Evolutionary conservation across 2,797 vertebrate genomes (phyloP).

Genomic region (Pseudomugil tenellus): DNA sequence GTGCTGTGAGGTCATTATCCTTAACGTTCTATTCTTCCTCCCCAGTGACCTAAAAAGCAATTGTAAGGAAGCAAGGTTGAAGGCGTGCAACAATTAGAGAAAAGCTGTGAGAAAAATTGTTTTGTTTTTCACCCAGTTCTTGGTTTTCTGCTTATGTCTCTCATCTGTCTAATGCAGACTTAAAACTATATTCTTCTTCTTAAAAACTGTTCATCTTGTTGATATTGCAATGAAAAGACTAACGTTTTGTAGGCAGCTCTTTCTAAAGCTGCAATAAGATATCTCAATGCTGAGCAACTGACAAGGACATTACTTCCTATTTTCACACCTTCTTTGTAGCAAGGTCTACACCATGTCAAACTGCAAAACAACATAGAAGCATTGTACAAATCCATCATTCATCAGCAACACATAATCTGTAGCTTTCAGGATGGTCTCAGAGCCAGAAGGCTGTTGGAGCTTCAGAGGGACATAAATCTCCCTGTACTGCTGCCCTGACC

Average conservation of each 20-base stretch:
- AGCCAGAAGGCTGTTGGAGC: slow-evolving; percentile 56
- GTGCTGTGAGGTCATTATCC: slow-evolving; percentile 61
- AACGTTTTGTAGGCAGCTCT: slow-evolving; percentile 24
- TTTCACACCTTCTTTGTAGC: slow-evolving; percentile 36
- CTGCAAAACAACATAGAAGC: slow-evolving; percentile 46
- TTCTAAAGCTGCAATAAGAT: slow-evolving; percentile 7
- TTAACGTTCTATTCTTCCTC: slow-evolving; percentile 44
- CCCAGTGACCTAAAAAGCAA: slow-evolving; percentile 53
- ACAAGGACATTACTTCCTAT: slow-evolving; percentile 23
- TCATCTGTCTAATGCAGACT: slow-evolving; percentile 10
- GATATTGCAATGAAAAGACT: slow-evolving; percentile 32
- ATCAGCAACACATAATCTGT: slow-evolving; percentile 36
- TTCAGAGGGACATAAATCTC: slow-evolving; percentile 78
- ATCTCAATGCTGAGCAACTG: slow-evolving; percentile 13
- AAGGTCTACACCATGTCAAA: slow-evolving; percentile 38
- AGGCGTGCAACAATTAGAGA: slow-evolving; percentile 29
- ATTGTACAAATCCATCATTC: slow-evolving; percentile 61
- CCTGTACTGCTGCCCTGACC: slow-evolving; percentile 73
- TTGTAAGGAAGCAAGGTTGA: slow-evolving; percentile 25
- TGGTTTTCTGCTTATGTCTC: background rate
- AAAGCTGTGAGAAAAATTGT: slow-evolving; percentile 13
- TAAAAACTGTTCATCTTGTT: slow-evolving; percentile 32
- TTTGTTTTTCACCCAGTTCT: slow-evolving; percentile 15
- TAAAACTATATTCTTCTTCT: slow-evolving; percentile 28
- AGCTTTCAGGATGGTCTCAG: slow-evolving; percentile 42